phyloP scores from a whole-genome alignment of 1,140 invertebrate species.

The Drosophila busckii region DNA sequence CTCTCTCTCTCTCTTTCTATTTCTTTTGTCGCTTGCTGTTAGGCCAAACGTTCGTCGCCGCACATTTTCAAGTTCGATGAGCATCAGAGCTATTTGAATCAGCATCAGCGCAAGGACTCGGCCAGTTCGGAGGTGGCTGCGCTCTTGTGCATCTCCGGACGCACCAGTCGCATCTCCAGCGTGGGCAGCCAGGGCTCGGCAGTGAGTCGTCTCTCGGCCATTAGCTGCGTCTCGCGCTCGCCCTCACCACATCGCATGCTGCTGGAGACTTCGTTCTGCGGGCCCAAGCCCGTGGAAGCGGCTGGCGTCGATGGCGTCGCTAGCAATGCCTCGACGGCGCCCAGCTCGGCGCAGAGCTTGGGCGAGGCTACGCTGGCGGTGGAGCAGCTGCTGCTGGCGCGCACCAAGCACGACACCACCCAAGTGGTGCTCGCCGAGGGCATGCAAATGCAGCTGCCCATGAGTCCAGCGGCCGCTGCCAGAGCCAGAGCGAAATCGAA shows the following conservation, averaged over 20 bases:
- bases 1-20: background rate
- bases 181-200: conserved; percentile 85
- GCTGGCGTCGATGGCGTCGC: conserved; percentile 65
- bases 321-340: conserved; percentile 47
- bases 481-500: conserved; percentile 18
- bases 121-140: conserved; percentile 83
- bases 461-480: conserved; percentile 22
- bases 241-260: conserved; percentile 93
- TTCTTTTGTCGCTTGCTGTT: background rate
- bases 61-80: conserved; percentile 81
- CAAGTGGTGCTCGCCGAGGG: conserved; percentile 81
- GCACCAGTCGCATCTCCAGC: conserved; percentile 89
- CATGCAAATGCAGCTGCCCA: conserved; percentile 70
- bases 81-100: conserved; percentile 80
- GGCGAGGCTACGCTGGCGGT: conserved; percentile 82
- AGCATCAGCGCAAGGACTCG: conserved; percentile 87
- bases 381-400: conserved; percentile 83
- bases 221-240: conserved; percentile 85
- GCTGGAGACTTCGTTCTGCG: conserved; percentile 93
- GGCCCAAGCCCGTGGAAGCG: conserved; percentile 86
- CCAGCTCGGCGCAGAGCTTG: conserved; percentile 68
- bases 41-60: conserved; percentile 74
- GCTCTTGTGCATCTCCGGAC: conserved; percentile 88
- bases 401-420: conserved; percentile 80
- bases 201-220: conserved; percentile 84